Evolutionary conservation across 1,140 invertebrate genomes (phyloP).

Genomic region (Nymphalis io): DNA sequence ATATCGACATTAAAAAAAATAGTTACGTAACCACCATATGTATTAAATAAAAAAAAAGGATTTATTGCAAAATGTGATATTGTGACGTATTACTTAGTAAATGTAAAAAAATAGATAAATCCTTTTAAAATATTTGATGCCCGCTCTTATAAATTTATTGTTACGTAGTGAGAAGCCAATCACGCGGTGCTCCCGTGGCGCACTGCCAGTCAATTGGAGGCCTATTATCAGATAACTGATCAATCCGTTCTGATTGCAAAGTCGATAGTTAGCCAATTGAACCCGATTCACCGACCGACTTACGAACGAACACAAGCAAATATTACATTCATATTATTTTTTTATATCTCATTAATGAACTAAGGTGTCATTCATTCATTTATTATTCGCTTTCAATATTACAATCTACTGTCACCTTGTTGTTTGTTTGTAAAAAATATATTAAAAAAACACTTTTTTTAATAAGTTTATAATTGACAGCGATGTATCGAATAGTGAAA

Average conservation of each 20-base stretch:
- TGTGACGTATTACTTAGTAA: neutral
- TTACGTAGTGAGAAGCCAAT: slow-evolving; percentile 24
- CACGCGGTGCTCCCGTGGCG: slow-evolving; percentile 37
- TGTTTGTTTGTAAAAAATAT: neutral
- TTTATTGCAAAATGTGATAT: too few relatives aligned
- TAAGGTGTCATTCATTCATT: neutral
- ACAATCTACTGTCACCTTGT: neutral
- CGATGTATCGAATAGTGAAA: neutral
- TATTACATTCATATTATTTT: neutral
- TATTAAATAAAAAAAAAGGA: too few relatives aligned
- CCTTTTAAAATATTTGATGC: too few relatives aligned
- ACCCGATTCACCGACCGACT: slow-evolving; percentile 40
- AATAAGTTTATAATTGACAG: neutral
- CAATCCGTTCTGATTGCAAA: slow-evolving; percentile 75
- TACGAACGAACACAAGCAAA: slow-evolving; percentile 1
- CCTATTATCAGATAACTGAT: slow-evolving; percentile 74
- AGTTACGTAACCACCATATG: too few relatives aligned
- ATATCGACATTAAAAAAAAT: too few relatives aligned
- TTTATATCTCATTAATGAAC: neutral
- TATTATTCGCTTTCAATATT: neutral
- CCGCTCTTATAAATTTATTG: neutral
- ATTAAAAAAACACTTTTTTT: neutral
- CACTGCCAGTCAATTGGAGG: slow-evolving; percentile 51
- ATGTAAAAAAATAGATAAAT: neutral
- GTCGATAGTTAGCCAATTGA: slow-evolving; percentile 75